Conservation (phyloP, 1,140 invertebrate genomes). For the Papilio helenus region DNA sequence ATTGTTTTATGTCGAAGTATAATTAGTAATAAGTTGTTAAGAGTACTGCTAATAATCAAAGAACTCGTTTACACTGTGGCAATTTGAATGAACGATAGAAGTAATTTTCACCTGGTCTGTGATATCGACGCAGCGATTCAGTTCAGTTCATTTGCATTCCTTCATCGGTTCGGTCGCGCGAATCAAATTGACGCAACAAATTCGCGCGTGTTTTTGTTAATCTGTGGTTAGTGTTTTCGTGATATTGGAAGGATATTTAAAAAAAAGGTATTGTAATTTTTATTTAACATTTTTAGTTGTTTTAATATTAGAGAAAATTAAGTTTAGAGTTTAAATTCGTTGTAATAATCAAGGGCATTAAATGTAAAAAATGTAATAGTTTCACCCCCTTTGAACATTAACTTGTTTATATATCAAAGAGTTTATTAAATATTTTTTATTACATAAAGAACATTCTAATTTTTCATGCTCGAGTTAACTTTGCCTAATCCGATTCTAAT, state of each 20-base stretch:
- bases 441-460: conserved; percentile 29
- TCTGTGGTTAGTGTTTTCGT: neutral
- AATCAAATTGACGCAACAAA: neutral
- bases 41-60: neutral
- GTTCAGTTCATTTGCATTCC: neutral
- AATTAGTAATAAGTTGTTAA: neutral
- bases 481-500: conserved; percentile 35
- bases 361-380: no score
- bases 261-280: neutral
- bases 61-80: neutral
- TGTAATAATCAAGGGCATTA: no score
- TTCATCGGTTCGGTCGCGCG: neutral
- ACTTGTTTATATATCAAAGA: neutral
- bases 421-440: conserved; percentile 17
- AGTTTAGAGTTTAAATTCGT: no score
- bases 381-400: neutral
- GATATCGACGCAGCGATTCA: neutral
- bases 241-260: neutral
- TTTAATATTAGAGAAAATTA: no score
- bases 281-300: no score
- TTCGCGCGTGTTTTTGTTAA: neutral
- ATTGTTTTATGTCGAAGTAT: neutral
- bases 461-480: conserved; percentile 31
- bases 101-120: neutral
- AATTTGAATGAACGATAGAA: conserved; percentile 23